Percentiles rank a stretch among this genome's conserved stretches.
phyloP scores from a whole-genome alignment of 2,797 vertebrate genomes.

The Anableps anableps region DNA sequence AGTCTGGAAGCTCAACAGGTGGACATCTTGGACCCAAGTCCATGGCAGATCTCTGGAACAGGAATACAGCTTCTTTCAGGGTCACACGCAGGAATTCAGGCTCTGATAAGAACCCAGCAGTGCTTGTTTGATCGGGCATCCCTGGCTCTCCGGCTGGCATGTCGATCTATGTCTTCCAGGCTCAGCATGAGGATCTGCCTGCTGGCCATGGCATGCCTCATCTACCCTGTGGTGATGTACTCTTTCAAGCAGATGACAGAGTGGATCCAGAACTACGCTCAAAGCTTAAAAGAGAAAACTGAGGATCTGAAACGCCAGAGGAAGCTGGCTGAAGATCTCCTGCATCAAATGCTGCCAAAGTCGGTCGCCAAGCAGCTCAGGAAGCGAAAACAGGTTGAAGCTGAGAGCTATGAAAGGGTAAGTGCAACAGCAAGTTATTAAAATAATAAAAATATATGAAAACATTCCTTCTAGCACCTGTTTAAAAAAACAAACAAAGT shows the following conservation, averaged over 20 bases:
- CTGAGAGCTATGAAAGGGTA: constrained; percentile 91
- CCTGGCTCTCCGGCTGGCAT: constrained; percentile 74
- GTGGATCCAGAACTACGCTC: constrained; percentile 88
- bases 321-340: constrained; percentile 86
- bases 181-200: constrained; percentile 85
- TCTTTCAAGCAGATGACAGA: constrained; percentile 90
- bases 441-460: not conserved
- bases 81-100: constrained; percentile 46
- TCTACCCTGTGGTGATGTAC: constrained; percentile 85
- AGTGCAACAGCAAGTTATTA: constrained; percentile 15
- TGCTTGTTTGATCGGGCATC: constrained; percentile 78
- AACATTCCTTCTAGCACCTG: not conserved
- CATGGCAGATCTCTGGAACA: constrained; percentile 56
- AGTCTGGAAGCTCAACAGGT: constrained; percentile 15
- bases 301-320: constrained; percentile 85
- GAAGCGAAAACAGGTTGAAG: constrained; percentile 84
- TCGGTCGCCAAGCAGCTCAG: constrained; percentile 89
- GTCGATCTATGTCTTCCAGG: constrained; percentile 75
- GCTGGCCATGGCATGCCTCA: constrained; percentile 82
- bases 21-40: constrained; percentile 35
- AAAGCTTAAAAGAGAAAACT: constrained; percentile 82
- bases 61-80: constrained; percentile 44
- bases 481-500: not conserved
- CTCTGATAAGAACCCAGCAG: constrained; percentile 65
- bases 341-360: constrained; percentile 93